Conservation (phyloP, 2,113 vertebrate genomes). For the Geothlypis trichas region DNA sequence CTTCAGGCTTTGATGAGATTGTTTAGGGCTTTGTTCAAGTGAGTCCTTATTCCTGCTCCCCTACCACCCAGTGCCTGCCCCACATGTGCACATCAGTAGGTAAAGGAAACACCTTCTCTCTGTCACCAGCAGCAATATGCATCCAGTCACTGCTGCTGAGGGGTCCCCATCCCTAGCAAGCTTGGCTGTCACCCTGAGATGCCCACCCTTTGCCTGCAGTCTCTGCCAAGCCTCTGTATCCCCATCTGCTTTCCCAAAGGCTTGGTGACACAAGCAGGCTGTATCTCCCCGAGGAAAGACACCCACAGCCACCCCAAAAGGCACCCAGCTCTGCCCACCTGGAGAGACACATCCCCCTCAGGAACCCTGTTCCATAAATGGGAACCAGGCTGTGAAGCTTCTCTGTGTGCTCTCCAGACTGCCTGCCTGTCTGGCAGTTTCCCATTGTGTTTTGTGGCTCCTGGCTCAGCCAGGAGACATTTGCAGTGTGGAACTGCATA, state of each 20-base stretch:
- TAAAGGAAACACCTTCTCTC: not conserved
- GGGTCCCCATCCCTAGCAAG: not conserved
- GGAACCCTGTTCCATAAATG: not conserved
- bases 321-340: not conserved
- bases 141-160: not conserved
- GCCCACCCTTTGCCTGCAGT: not conserved
- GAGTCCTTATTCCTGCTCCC: not conserved
- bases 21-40: not conserved
- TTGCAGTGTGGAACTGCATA: not conserved
- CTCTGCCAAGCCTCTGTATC: not conserved
- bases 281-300: not conserved
- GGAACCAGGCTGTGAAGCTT: not conserved
- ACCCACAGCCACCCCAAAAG: rapidly evolving
- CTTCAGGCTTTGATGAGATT: not conserved
- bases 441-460: not conserved
- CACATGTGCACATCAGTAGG: rapidly evolving
- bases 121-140: rapidly evolving
- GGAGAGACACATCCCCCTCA: not conserved
- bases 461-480: not conserved
- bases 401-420: not conserved
- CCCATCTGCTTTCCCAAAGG: not conserved
- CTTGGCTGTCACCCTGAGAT: rapidly evolving
- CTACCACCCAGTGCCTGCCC: not conserved
- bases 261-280: not conserved
- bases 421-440: not conserved